Evolutionary conservation across 2,113 vertebrate genomes (phyloP).

Genomic region (Eolophus roseicapilla): DNA sequence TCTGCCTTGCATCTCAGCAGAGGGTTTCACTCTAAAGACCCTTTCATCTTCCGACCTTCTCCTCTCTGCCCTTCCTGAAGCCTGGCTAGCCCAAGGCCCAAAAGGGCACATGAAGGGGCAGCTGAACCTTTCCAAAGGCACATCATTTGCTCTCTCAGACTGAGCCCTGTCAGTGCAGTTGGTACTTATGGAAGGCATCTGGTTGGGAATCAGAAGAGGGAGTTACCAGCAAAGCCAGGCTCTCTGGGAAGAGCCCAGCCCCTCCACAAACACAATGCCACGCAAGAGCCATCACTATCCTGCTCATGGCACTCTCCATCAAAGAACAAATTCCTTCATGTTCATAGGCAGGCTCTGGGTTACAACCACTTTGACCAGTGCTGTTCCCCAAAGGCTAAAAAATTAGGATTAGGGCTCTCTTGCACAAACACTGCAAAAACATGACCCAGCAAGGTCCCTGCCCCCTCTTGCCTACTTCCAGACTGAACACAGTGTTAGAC

Average conservation of each 20-base stretch:
- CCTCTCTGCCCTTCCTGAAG: constrained; percentile 18
- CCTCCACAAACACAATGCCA: neutral
- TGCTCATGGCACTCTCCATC: neutral
- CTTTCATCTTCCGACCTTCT: constrained; percentile 53
- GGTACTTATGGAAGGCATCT: neutral
- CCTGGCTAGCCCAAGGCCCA: neutral
- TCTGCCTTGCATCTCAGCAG: neutral
- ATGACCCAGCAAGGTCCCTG: neutral
- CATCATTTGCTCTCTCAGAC: neutral
- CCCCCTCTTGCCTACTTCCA: neutral
- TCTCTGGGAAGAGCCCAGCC: neutral
- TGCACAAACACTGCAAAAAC: neutral
- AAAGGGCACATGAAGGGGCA: neutral
- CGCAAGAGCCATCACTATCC: neutral
- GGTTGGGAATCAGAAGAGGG: neutral
- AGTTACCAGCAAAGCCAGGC: neutral
- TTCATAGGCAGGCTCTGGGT: neutral
- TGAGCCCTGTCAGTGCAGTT: neutral
- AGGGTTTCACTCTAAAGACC: neutral
- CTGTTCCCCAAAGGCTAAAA: neutral
- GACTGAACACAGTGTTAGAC: neutral
- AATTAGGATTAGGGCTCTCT: neutral
- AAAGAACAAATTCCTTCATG: neutral
- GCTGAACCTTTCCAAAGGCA: neutral
- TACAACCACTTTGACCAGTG: neutral